Base-by-base conservation (phyloP, 2,113 vertebrate species). In the Synchiropus splendidus region DNA sequence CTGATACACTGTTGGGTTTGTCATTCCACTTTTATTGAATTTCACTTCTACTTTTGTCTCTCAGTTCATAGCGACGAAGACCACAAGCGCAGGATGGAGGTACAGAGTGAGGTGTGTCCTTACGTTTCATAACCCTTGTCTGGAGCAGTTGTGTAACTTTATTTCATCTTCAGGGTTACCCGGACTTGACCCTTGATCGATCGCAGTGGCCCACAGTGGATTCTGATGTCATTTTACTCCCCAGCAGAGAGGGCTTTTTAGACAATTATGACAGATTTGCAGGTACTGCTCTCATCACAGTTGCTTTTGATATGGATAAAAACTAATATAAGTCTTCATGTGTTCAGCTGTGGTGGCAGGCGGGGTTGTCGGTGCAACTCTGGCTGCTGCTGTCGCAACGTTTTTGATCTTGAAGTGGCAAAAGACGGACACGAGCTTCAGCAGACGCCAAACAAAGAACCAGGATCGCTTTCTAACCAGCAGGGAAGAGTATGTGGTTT, bases 391-490 rank as follows among this genome's bases (percentile, higher is more conserved):
- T 40, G 45, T 92, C 61, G 83, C 84, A 36, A 85, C 64, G 2
- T 64, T 91, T 51, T 81, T 92, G 66, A 82, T 95, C 45, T 90
- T 90, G 65, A 86, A 78, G 57, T 88, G 89, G 88, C 88, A 86
- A 70, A 89, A 84, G 62, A 91, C 88, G 67, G 86, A 87, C 0
- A 79, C 21, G n/a, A n/a, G n/a, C n/a, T n/a, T n/a, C n/a, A n/a
- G n/a, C n/a, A n/a, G n/a, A n/a, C n/a, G n/a, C n/a, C n/a, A n/a
- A n/a, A n/a, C n/a, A n/a, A n/a, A n/a, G n/a, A n/a, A n/a, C n/a
- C n/a, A n/a, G n/a, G n/a, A n/a, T n/a, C n/a, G n/a, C n/a, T n/a
- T n/a, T n/a, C n/a, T n/a, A n/a, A n/a, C n/a, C n/a, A n/a, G n/a
- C n/a, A n/a, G n/a, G n/a, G n/a, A n/a, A n/a, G n/a, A n/a, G n/a